phyloP scores from a whole-genome alignment of 2,888 invertebrate species.

The Napeogenes inachia region DNA sequence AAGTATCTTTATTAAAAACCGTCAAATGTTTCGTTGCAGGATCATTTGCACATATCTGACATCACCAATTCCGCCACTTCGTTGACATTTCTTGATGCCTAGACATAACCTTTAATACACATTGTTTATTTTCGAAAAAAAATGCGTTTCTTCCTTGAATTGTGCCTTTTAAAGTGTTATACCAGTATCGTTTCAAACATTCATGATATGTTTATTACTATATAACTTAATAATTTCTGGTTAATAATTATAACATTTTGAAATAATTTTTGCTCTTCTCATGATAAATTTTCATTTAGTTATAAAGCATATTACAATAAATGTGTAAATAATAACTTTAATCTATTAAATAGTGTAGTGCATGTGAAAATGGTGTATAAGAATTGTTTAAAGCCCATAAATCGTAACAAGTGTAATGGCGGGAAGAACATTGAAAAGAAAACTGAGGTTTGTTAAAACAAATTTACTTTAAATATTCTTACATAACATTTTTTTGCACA shows the following conservation, averaged over 20 bases:
- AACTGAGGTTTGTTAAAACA: conserved; percentile 12
- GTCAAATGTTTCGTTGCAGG: conserved; percentile 18
- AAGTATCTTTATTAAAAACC: conserved; percentile 12
- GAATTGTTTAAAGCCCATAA: not conserved
- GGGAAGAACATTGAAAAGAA: conserved; percentile 19
- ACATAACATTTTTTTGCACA: no score
- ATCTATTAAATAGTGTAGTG: not conserved
- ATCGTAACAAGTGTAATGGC: conserved; percentile 18
- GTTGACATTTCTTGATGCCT: conserved; percentile 45
- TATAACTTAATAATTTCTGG: no score
- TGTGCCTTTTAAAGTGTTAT: not conserved
- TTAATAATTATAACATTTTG: no score
- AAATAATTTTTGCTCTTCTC: no score
- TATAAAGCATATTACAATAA: not conserved
- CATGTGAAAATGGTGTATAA: not conserved
- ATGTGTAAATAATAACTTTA: not conserved
- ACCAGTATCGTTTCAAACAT: not conserved
- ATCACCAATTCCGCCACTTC: conserved; percentile 13
- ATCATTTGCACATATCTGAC: conserved; percentile 13
- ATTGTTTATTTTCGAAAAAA: conserved; percentile 30
- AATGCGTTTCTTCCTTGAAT: not conserved
- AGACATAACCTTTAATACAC: conserved; percentile 32
- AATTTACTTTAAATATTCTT: no score
- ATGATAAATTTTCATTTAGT: no score
- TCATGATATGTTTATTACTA: no score